Evolutionary conservation across 2,113 vertebrate species (phyloP).

Genomic region (Machaerirhynchus nigripectus): DNA sequence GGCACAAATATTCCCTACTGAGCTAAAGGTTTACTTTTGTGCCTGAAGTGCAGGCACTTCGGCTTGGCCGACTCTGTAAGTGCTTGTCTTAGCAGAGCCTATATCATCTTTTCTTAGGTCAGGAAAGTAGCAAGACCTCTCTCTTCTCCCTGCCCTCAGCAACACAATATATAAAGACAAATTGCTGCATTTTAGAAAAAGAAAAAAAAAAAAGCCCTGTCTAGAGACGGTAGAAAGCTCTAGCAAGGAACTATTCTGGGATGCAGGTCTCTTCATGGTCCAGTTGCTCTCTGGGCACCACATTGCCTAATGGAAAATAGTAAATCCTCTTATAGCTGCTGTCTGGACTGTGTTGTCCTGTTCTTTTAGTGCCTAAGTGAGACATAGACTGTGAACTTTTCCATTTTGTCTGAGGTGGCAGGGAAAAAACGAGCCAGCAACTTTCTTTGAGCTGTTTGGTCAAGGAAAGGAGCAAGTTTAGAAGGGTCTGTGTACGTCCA

Average conservation of each 20-base stretch:
- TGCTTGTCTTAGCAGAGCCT: neutral
- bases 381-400: neutral
- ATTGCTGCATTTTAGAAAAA: neutral
- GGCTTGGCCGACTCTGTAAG: neutral
- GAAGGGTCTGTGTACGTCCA: neutral
- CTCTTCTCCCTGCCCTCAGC: neutral
- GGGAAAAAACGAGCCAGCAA: neutral
- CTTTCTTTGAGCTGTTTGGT: neutral
- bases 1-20: neutral
- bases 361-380: neutral
- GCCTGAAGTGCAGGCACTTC: neutral
- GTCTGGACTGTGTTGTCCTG: neutral
- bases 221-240: neutral
- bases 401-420: neutral
- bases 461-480: neutral
- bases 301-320: neutral
- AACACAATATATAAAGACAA: neutral
- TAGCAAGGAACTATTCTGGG: neutral
- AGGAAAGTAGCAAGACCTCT: neutral
- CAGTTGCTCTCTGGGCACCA: neutral
- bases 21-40: neutral
- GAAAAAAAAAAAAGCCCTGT: neutral
- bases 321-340: constrained; percentile 16
- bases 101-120: neutral
- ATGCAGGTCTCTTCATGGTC: neutral